Evolutionary conservation across 2,888 invertebrate species (phyloP).

Genomic region (Sturmia bella): DNA sequence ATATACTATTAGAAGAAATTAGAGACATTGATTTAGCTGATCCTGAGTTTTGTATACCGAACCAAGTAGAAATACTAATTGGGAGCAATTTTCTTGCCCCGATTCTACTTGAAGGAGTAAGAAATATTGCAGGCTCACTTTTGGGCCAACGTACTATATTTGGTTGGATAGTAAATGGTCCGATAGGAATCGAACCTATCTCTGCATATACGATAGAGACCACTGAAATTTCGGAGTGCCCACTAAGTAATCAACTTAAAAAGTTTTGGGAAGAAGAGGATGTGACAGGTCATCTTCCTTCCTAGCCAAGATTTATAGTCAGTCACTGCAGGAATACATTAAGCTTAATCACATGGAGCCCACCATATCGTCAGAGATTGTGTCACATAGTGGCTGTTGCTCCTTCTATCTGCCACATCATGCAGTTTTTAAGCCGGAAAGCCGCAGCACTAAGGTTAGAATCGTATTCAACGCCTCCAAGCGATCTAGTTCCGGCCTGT

Average conservation of each 20-base stretch:
- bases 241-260: not conserved
- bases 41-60: not conserved
- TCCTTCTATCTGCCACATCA: not conserved
- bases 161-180: not conserved
- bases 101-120: not conserved
- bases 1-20: not conserved
- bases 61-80: not conserved
- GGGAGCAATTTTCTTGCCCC: not conserved
- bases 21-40: not conserved
- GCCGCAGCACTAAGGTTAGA: too few relatives aligned
- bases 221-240: not conserved
- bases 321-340: not conserved
- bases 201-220: not conserved
- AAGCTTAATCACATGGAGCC: not conserved
- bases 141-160: not conserved
- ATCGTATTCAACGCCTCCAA: not conserved
- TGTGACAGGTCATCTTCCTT: too few relatives aligned
- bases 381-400: not conserved
- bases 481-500: not conserved
- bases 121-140: not conserved
- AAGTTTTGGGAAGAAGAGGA: slow-evolving; percentile 13
- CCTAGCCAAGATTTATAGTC: not conserved
- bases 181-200: not conserved
- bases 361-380: not conserved
- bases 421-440: too few relatives aligned